These are phyloP conservation scores for Cataglyphis hispanica DNA, from an alignment of 1,140 invertebrate genomes.

Conservation along the genomic window DNA sequence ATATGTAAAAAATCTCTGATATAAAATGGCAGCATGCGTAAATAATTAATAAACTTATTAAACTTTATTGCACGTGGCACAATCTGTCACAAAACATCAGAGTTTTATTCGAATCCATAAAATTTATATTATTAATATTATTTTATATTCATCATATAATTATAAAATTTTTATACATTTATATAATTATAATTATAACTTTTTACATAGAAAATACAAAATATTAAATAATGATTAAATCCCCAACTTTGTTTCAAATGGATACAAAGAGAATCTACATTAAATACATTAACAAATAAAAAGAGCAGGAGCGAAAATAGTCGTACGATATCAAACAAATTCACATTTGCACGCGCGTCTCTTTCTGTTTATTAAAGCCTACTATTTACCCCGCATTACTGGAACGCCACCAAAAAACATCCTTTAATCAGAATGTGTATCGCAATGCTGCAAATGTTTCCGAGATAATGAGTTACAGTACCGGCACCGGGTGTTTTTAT, in stretches of 20 bases:
- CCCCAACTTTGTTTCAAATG: background rate
- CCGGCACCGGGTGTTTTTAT: constrained; percentile 33
- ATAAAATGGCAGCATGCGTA: constrained; percentile 15
- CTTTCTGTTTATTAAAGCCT: constrained; percentile 26
- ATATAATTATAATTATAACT: background rate
- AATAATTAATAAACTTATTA: no score
- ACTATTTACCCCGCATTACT: background rate
- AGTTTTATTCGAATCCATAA: no score
- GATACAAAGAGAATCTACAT: background rate
- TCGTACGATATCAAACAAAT: constrained; percentile 4
- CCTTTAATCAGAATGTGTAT: constrained; percentile 17
- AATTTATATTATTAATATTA: no score
- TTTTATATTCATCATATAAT: background rate
- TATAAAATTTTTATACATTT: background rate
- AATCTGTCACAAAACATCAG: no score
- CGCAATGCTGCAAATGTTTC: constrained; percentile 41
- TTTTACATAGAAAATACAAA: background rate
- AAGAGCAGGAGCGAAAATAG: background rate
- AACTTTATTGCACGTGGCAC: no score
- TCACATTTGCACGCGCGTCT: background rate
- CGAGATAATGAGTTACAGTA: constrained; percentile 43
- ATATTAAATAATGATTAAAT: background rate
- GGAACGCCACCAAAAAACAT: background rate
- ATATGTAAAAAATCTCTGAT: background rate
- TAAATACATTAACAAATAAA: constrained; percentile 27